A percentile compares a stretch with the other conserved stretches of the same genome.
These are phyloP conservation scores for Phrynocephalus versicolor DNA, from an alignment of 2,113 vertebrate species.

Conservation along the genomic window DNA sequence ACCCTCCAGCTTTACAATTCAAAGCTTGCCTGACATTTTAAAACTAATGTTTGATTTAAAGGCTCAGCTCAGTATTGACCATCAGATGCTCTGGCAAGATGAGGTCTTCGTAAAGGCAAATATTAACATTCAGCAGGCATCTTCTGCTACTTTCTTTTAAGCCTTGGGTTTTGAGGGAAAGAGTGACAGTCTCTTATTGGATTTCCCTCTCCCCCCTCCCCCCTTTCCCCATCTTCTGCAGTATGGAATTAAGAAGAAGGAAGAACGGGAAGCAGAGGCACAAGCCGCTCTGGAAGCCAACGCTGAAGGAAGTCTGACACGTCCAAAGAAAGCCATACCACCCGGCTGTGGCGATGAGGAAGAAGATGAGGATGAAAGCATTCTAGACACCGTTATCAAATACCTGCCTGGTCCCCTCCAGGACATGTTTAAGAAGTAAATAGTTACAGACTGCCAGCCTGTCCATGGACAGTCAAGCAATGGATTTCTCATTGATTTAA, in stretches of 20 bases:
- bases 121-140: background rate
- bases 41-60: background rate
- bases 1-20: background rate
- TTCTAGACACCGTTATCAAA: constrained; percentile 97
- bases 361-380: constrained; percentile 93
- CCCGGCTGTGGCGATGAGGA: constrained; percentile 78
- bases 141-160: background rate
- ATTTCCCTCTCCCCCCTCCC: background rate
- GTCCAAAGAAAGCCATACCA: constrained; percentile 89
- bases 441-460: constrained; percentile 63
- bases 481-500: constrained; percentile 70
- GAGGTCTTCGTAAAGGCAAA: background rate
- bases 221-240: constrained; percentile 56
- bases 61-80: background rate
- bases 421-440: constrained; percentile 98
- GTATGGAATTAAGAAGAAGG: constrained; percentile 98
- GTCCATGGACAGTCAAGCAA: constrained; percentile 67
- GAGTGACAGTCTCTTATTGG: constrained; percentile 6
- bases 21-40: constrained; percentile 17
- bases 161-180: background rate
- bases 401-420: constrained; percentile 95
- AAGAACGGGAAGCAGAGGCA: constrained; percentile 91
- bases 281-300: constrained; percentile 89
- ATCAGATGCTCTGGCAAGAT: background rate
- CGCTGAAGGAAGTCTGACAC: constrained; percentile 89